phyloP scores from a whole-genome alignment of 2,113 vertebrate genomes.

The Lepus timidus region DNA sequence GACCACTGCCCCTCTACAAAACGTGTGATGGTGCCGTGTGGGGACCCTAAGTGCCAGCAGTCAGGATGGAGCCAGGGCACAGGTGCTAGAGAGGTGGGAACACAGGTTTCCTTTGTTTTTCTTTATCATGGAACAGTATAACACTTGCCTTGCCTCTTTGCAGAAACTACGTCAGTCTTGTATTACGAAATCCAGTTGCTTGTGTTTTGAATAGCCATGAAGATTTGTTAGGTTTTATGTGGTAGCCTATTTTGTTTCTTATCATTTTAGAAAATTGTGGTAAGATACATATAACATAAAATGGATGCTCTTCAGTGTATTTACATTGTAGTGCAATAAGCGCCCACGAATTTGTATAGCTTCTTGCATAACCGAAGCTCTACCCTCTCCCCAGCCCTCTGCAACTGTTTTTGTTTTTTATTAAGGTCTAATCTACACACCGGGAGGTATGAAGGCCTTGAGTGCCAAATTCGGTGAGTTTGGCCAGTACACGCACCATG shows the following conservation, averaged over 20 bases:
- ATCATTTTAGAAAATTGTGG: not conserved
- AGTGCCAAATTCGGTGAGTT: not conserved
- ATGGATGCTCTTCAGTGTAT: not conserved
- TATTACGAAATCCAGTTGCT: conserved; percentile 5
- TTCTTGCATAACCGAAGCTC: conserved; percentile 34
- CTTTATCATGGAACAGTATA: not conserved
- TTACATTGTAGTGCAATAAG: not conserved
- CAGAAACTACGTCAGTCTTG: not conserved
- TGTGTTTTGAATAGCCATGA: not conserved
- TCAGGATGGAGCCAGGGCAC: not conserved
- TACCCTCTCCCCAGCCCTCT: not conserved
- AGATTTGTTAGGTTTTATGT: not conserved
- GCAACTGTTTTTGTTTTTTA: not conserved
- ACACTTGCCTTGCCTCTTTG: not conserved
- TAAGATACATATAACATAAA: not conserved
- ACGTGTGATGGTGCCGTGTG: rapidly evolving
- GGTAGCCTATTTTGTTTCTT: not conserved
- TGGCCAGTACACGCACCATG: not conserved
- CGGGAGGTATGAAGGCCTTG: not conserved
- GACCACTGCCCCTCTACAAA: not conserved
- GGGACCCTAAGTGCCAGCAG: too few relatives aligned
- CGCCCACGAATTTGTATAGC: not conserved
- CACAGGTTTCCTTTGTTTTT: not conserved
- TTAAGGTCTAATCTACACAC: not conserved
- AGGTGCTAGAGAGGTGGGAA: too few relatives aligned